Base-by-base conservation (phyloP, 2,888 invertebrate species). In the Rhingia rostrata region DNA sequence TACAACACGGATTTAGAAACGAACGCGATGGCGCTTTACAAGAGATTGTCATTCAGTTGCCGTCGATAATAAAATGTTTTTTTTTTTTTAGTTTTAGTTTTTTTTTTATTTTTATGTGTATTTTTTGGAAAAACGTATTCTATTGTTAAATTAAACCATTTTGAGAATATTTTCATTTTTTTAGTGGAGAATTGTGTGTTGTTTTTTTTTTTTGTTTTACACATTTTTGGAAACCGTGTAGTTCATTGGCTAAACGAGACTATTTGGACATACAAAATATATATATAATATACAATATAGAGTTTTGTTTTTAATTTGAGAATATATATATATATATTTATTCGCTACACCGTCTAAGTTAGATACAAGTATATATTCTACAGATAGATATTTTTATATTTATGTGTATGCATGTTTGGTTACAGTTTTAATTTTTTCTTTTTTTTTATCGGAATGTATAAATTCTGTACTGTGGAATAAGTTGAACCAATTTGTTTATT, bases 31-130 rank as follows among this genome's bases (percentile, higher is more conserved):
- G 81, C 85, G 85, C 81, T 81, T 80, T 75, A 84, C 84, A 84
- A 75, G 81, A 85, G 85, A 85, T 85, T 85, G 85, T 85, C 85
- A 85, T 85, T 85, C 85, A 85, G 85, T 85, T 85, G 85, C 85
- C 85, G 85, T 85, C 85, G 85, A 85, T 85, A 85, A 84, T 63
- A 53, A 30, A 67, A 75, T 69, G 58, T 51, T 60, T 67, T 58
- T 51, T 67, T 63, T 60, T 72, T 35, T 54, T 49, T 72, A 22
- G 37, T 22, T 22, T 22, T 22, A 22, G 58, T 51, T 60, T 22
- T 22, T 14, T 61, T 33, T 63, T 22, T 22, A 33, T 61, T 33
- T 63, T 47, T 56, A 14, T 63, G n/a, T 22, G 22, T 69, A 33
- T 78, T 78, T 47, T 64, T 75, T 54, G 73, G 79, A 37, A 84